Conservation (phyloP, 2,888 invertebrate species). For the Cistogaster globosa region DNA sequence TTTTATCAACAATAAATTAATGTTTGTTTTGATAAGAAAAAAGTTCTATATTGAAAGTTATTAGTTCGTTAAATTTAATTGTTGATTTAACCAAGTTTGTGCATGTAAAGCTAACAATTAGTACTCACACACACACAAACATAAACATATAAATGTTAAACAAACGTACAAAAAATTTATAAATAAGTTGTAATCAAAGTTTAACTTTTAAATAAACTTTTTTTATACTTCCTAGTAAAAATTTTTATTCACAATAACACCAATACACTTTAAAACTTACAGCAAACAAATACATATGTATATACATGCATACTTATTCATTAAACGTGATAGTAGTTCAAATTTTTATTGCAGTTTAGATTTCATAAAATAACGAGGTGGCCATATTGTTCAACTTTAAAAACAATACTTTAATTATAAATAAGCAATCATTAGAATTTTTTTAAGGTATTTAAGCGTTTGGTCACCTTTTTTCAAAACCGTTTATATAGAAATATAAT, state of each 20-base stretch:
- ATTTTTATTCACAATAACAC: neutral
- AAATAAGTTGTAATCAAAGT: constrained; percentile 52
- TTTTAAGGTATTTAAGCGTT: neutral
- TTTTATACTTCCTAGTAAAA: constrained; percentile 39
- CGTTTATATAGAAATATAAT: constrained; percentile 20
- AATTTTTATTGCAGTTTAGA: constrained; percentile 20
- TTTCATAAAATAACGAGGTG: neutral
- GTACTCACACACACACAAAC: neutral
- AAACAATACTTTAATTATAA: neutral
- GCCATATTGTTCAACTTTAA: neutral
- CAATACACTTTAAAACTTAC: neutral
- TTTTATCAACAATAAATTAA: no score
- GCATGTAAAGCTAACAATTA: neutral
- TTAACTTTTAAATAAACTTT: constrained; percentile 50
- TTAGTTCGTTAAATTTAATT: neutral
- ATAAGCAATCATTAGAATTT: neutral
- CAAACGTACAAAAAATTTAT: constrained; percentile 1
- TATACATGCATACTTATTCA: neutral
- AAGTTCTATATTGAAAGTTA: neutral
- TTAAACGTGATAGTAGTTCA: constrained; percentile 23
- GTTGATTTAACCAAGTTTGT: neutral
- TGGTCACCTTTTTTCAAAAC: constrained; percentile 13
- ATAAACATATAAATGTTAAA: neutral
- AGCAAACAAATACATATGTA: neutral
- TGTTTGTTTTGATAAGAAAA: no score